Conservation (phyloP, 2,797 vertebrate genomes). For the Pangasius larnaudii region DNA sequence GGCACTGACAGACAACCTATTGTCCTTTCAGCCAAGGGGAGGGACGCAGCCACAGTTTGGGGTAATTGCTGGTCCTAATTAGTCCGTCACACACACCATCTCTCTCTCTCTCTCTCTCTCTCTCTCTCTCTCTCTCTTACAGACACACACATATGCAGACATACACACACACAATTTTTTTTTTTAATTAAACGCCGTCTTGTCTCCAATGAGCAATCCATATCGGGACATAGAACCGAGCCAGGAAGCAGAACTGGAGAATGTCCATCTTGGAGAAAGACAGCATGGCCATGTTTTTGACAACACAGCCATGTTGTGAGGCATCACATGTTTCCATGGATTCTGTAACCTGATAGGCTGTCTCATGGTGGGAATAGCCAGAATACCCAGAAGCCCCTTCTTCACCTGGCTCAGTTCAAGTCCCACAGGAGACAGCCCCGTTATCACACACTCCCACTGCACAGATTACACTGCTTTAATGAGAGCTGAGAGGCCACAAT, state of each 20-base stretch:
- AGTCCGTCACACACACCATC: slow-evolving; percentile 74
- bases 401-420: slow-evolving; percentile 49
- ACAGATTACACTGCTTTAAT: slow-evolving; percentile 47
- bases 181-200: slow-evolving; percentile 62
- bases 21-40: slow-evolving; percentile 82
- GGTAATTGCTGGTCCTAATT: slow-evolving; percentile 97
- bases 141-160: background rate
- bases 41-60: slow-evolving; percentile 85
- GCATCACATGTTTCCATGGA: slow-evolving; percentile 89
- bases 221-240: slow-evolving; percentile 34
- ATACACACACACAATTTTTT: slow-evolving; percentile 36
- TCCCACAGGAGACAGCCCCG: slow-evolving; percentile 30
- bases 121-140: background rate
- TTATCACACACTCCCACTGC: slow-evolving; percentile 44
- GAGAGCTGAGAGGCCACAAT: slow-evolving; percentile 28
- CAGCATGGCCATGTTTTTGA: slow-evolving; percentile 22
- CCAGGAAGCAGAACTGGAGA: slow-evolving; percentile 28
- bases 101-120: slow-evolving; percentile 31
- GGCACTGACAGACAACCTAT: slow-evolving; percentile 89
- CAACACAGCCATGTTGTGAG: slow-evolving; percentile 55
- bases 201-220: slow-evolving; percentile 55
- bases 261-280: slow-evolving; percentile 5
- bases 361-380: slow-evolving; percentile 75
- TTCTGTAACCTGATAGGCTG: slow-evolving; percentile 88
- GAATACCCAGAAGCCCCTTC: slow-evolving; percentile 55